These are phyloP conservation scores for Menura novaehollandiae DNA, from an alignment of 2,113 vertebrate genomes.

Conservation along the genomic window DNA sequence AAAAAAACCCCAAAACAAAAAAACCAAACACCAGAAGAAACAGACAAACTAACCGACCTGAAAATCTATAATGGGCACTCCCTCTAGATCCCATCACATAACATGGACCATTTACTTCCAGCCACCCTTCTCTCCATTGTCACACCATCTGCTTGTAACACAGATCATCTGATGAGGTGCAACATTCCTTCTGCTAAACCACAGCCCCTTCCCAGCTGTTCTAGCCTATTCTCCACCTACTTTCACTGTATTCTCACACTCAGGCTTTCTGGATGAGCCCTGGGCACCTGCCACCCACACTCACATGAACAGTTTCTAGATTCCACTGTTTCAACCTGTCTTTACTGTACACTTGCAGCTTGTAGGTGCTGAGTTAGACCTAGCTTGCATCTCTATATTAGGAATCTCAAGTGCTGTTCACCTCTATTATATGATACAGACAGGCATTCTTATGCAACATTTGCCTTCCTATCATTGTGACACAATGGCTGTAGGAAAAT, in stretches of 20 bases:
- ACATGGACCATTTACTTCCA: neutral
- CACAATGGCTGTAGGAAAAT: neutral
- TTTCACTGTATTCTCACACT: neutral
- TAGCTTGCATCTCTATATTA: neutral
- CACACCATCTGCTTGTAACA: neutral
- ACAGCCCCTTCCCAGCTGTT: neutral
- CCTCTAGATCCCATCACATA: neutral
- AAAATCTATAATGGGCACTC: neutral
- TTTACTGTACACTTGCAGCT: neutral
- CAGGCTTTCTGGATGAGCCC: neutral
- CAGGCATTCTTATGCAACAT: neutral
- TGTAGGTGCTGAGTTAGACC: neutral
- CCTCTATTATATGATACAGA: neutral
- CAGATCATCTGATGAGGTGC: neutral
- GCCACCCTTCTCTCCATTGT: neutral
- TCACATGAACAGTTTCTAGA: neutral
- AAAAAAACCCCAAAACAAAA: neutral
- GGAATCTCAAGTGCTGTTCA: neutral
- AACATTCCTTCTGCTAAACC: neutral
- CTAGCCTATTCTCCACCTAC: neutral
- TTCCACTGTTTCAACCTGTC: neutral
- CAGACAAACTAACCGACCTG: neutral
- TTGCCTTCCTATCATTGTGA: neutral
- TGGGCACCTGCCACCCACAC: neutral
- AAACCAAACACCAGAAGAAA: neutral